Percentiles rank a stretch among this genome's conserved stretches.
Evolutionary conservation across 2,797 vertebrate genomes (phyloP).

Genomic region (Staurois parvus): DNA sequence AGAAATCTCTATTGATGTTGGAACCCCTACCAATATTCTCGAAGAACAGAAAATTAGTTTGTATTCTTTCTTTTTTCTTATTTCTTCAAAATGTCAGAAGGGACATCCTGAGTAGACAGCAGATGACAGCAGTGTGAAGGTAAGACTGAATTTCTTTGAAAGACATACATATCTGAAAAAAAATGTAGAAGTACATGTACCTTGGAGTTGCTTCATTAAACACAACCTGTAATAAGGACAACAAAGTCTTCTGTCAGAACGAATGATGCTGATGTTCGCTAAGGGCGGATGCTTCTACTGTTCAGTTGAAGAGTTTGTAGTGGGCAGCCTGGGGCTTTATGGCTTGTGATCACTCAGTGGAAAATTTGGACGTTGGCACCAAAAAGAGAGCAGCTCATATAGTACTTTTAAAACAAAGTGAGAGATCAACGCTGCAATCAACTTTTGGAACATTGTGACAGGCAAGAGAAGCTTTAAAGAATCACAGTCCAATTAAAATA

Average conservation of each 20-base stretch:
- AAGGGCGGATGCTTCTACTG: slow-evolving; percentile 41
- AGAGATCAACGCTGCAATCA: neutral
- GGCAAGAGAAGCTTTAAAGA: neutral
- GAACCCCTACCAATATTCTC: no score
- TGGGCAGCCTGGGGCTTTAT: slow-evolving; percentile 43
- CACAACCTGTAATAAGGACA: slow-evolving; percentile 36
- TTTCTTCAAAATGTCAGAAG: neutral
- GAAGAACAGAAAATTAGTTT: neutral
- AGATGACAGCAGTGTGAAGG: neutral
- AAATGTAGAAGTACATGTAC: slow-evolving; percentile 36
- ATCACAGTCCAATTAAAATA: neutral
- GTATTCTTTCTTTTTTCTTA: neutral
- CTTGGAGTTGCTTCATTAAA: slow-evolving; percentile 46
- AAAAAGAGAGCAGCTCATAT: neutral
- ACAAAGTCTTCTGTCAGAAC: slow-evolving; percentile 15
- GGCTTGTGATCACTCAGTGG: slow-evolving; percentile 43
- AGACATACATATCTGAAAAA: neutral
- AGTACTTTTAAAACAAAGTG: slow-evolving; percentile 13
- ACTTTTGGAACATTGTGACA: neutral
- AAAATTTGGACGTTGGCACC: slow-evolving; percentile 41
- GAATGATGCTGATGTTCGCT: slow-evolving; percentile 29
- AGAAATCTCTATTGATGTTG: no score
- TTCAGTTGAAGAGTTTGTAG: slow-evolving; percentile 35
- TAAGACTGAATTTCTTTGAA: slow-evolving; percentile 12
- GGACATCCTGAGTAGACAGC: neutral